These are phyloP conservation scores for Rhagoletis zephyria DNA, from an alignment of 1,140 invertebrate genomes.

Conservation along the genomic window DNA sequence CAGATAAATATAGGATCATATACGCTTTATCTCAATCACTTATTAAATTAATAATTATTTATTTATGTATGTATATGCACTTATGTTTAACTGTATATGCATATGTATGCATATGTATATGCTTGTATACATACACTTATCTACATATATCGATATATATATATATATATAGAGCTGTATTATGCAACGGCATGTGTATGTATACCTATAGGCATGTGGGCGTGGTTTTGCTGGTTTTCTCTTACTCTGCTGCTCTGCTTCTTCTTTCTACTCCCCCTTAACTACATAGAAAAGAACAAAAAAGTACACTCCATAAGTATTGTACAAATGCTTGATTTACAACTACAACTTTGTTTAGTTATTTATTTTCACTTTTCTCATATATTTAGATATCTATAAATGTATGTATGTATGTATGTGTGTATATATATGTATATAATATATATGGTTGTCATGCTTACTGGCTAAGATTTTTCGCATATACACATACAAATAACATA, in stretches of 20 bases:
- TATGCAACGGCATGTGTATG: slow-evolving; percentile 21
- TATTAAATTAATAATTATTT: neutral
- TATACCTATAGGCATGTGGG: slow-evolving; percentile 45
- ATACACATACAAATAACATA: neutral
- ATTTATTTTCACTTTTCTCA: neutral
- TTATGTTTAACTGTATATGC: neutral
- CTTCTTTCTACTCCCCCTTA: neutral
- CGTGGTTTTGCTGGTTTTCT: slow-evolving; percentile 41
- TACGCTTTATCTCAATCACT: neutral
- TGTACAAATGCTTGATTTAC: slow-evolving; percentile 45
- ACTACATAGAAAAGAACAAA: neutral
- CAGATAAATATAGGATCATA: neutral
- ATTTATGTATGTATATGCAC: neutral
- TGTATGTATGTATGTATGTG: neutral
- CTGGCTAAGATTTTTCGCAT: slow-evolving; percentile 16
- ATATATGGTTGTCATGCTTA: slow-evolving; percentile 20
- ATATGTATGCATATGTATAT: neutral
- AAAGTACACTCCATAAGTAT: neutral
- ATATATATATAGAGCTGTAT: neutral
- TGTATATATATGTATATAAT: neutral
- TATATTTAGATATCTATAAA: neutral
- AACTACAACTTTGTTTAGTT: neutral
- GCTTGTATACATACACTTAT: neutral
- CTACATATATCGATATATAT: neutral
- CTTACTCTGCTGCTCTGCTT: neutral